These are phyloP conservation scores for Drosophila rubida DNA, from an alignment of 2,888 invertebrate species.

Conservation along the genomic window DNA sequence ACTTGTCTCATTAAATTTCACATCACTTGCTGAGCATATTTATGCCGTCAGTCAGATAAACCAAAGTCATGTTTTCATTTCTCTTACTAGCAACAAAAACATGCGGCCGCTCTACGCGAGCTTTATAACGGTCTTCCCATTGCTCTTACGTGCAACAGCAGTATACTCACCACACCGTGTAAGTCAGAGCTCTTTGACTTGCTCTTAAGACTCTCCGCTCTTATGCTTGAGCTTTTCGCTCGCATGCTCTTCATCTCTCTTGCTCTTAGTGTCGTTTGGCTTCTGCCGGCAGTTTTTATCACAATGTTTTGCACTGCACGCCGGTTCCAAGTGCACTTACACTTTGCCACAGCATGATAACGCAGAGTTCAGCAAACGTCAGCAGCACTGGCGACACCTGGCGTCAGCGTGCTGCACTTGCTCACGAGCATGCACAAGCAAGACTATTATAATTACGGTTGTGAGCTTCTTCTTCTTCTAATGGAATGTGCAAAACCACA, in stretches of 20 bases:
- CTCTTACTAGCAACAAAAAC: background rate
- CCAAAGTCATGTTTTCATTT: background rate
- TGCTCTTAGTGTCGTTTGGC: constrained; percentile 5
- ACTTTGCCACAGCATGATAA: constrained; percentile 38
- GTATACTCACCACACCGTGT: constrained; percentile 30
- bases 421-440: background rate
- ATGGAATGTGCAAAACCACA: background rate
- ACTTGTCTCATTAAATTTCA: background rate
- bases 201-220: constrained; percentile 14
- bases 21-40: background rate
- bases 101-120: background rate
- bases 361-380: constrained; percentile 38
- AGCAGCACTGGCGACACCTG: constrained; percentile 18
- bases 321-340: constrained; percentile 42
- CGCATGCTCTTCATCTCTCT: background rate
- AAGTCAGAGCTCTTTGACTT: constrained; percentile 19
- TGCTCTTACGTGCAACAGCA: constrained; percentile 5
- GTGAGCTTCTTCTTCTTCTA: background rate
- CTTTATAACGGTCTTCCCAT: constrained; percentile 1
- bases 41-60: background rate
- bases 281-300: constrained; percentile 42
- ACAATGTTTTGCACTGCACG: constrained; percentile 32
- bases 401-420: constrained; percentile 28
- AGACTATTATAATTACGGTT: background rate
- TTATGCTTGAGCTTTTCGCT: constrained; percentile 28